These are phyloP conservation scores for Marmota monax DNA, from an alignment of 2,113 vertebrate genomes.

Conservation along the genomic window DNA sequence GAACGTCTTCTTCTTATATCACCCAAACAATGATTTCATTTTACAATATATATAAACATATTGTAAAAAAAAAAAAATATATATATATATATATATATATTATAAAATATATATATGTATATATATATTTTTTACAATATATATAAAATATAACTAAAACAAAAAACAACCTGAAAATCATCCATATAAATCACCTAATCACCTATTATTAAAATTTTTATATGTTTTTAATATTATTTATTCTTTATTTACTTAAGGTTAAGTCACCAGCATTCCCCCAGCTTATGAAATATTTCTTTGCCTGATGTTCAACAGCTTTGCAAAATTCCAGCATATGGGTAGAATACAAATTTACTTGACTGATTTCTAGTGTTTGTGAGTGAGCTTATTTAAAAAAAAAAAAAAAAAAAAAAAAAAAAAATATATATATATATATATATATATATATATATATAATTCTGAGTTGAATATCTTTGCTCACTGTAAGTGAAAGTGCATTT, in stretches of 20 bases:
- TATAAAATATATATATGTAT: no score
- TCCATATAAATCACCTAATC: neutral
- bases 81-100: no score
- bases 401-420: no score
- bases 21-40: neutral
- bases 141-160: neutral
- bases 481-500: neutral
- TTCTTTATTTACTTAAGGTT: neutral
- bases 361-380: neutral
- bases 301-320: neutral
- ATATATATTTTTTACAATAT: no score
- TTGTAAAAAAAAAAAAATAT: no score
- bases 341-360: neutral
- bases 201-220: neutral
- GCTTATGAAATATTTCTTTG: neutral
- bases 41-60: neutral
- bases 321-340: neutral
- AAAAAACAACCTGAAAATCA: neutral
- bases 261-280: neutral
- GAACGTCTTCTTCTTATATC: neutral
- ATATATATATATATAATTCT: neutral
- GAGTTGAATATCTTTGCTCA: neutral
- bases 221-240: neutral
- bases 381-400: constrained; percentile 19
- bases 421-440: no score